Evolutionary conservation across 92 coral and sea anemone genomes (phyloP).

Genomic region (Paragorgia papillata): DNA sequence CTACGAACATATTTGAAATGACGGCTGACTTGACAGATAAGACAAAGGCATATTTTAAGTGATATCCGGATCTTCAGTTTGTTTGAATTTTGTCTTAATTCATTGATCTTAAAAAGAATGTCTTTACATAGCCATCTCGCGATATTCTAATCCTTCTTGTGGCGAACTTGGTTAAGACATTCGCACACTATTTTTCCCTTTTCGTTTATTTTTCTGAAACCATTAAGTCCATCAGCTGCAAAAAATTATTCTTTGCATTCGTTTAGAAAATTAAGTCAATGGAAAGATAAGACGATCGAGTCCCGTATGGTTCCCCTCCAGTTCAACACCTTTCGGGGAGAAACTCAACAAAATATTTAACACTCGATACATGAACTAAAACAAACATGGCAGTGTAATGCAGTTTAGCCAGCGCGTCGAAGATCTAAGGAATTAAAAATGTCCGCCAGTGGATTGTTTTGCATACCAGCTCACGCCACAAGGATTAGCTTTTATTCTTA

Average conservation of each 20-base stretch:
- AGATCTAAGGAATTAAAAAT: background rate
- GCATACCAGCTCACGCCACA: constrained; percentile 8
- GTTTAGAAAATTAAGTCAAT: too few relatives aligned
- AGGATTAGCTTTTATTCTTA: background rate
- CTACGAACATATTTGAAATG: constrained; percentile 30
- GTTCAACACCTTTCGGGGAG: constrained; percentile 19
- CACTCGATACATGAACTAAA: constrained; percentile 28
- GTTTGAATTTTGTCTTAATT: constrained; percentile 43
- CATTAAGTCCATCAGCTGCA: background rate
- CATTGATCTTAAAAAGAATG: constrained; percentile 50
- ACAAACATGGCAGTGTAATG: constrained; percentile 26
- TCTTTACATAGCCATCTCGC: constrained; percentile 36
- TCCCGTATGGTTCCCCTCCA: background rate
- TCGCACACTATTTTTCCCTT: background rate
- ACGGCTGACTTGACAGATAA: constrained; percentile 45
- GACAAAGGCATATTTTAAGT: constrained; percentile 35
- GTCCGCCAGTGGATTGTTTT: constrained; percentile 21
- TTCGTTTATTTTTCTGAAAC: background rate
- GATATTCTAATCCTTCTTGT: constrained; percentile 8
- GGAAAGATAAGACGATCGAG: background rate
- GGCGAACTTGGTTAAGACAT: background rate
- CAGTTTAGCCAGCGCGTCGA: background rate
- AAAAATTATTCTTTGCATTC: too few relatives aligned
- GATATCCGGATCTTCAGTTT: constrained; percentile 36
- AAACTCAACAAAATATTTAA: constrained; percentile 16